Conservation (phyloP, 2,888 invertebrate genomes). For the Pristionchus arcanus region DNA sequence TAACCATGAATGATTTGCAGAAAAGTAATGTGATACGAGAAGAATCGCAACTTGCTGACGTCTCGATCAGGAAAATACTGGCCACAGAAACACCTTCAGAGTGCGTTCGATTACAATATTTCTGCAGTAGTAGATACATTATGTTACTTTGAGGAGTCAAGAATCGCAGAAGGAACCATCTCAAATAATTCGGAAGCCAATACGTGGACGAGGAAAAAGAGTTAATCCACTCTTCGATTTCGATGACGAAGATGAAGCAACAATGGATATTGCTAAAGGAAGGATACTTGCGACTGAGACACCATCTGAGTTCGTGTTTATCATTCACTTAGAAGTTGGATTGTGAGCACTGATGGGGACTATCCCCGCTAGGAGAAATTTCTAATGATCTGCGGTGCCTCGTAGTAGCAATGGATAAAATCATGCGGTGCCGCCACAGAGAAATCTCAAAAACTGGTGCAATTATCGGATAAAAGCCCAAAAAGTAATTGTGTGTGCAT, state of each 20-base stretch:
- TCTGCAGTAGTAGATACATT: too few species aligned
- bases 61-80: not conserved
- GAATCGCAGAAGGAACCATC: not conserved
- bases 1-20: not conserved
- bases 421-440: too few species aligned
- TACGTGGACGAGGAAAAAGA: not conserved
- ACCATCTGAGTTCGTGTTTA: not conserved
- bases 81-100: conserved; percentile 49
- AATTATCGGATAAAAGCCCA: too few species aligned
- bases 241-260: conserved; percentile 29
- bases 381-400: too few species aligned
- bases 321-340: not conserved
- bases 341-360: too few species aligned
- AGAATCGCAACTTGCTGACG: conserved; percentile 7
- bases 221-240: conserved; percentile 40
- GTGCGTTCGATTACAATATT: not conserved
- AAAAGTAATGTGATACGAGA: not conserved
- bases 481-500: too few species aligned
- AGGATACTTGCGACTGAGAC: conserved; percentile 10
- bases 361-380: too few species aligned
- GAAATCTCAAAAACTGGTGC: too few species aligned
- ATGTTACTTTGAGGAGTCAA: not conserved
- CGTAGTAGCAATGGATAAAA: too few species aligned
- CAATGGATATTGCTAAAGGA: not conserved
- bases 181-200: not conserved